Percentiles rank a stretch among this genome's conserved stretches.
Evolutionary conservation across 2,113 vertebrate species (phyloP).

Genomic region (Phylloscopus trochilus): DNA sequence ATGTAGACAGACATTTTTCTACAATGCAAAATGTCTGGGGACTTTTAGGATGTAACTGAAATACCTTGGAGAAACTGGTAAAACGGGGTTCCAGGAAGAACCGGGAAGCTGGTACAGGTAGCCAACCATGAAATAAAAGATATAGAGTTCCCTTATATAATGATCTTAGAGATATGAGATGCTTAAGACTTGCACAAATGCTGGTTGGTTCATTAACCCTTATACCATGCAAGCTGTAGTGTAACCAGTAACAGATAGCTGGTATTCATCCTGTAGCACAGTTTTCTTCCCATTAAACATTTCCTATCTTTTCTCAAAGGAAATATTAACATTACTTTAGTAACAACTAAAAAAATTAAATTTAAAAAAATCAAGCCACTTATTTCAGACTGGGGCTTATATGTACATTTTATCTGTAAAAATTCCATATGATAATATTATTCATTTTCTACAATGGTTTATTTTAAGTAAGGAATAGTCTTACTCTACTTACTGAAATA

Average conservation of each 20-base stretch:
- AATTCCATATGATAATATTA: not conserved
- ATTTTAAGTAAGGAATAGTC: not conserved
- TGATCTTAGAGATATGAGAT: not conserved
- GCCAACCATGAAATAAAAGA: not conserved
- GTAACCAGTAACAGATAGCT: not conserved
- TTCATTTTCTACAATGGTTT: not conserved
- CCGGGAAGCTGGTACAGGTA: not conserved
- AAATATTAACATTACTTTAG: not conserved
- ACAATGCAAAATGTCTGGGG: not conserved
- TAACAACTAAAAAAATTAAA: not conserved
- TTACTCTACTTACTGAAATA: not conserved
- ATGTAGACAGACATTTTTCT: slow-evolving; percentile 23
- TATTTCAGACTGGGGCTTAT: not conserved
- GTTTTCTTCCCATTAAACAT: not conserved
- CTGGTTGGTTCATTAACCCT: not conserved
- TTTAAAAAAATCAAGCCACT: not conserved
- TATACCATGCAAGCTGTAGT: not conserved
- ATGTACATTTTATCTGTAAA: not conserved
- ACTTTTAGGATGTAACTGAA: slow-evolving; percentile 50
- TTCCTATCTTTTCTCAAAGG: not conserved
- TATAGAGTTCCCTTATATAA: not conserved
- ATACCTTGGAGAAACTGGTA: slow-evolving; percentile 50
- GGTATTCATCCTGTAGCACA: not conserved
- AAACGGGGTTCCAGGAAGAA: slow-evolving; percentile 60
- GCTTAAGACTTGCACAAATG: not conserved